phyloP scores from a whole-genome alignment of 2,888 invertebrate genomes.

The Machimus rusticus region DNA sequence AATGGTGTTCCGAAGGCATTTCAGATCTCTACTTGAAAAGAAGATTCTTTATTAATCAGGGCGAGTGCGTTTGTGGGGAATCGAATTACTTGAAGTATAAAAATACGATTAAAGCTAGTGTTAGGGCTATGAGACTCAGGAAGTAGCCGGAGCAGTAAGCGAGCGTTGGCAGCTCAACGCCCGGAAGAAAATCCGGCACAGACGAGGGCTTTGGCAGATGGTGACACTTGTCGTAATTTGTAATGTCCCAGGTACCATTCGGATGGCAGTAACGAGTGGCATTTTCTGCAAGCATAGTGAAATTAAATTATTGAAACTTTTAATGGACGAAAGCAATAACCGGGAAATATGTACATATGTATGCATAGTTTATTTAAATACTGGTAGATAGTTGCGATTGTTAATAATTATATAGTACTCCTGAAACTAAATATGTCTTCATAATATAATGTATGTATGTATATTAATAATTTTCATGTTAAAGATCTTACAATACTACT shows the following conservation, averaged over 20 bases:
- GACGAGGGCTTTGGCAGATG: conserved; percentile 66
- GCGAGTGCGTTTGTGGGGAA: not conserved
- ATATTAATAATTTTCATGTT: no score
- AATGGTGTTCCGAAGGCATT: conserved; percentile 91
- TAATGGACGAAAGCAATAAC: no score
- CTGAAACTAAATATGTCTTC: no score
- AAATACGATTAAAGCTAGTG: conserved; percentile 85
- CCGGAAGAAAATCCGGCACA: conserved; percentile 65
- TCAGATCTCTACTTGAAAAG: conserved; percentile 76
- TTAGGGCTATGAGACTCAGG: conserved; percentile 81
- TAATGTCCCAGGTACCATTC: conserved; percentile 85
- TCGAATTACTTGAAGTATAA: conserved; percentile 85
- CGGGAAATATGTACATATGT: no score
- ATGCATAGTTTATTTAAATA: no score
- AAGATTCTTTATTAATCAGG: not conserved
- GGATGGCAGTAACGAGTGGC: conserved; percentile 78
- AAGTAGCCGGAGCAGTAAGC: conserved; percentile 87
- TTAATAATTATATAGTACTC: no score
- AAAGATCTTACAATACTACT: no score
- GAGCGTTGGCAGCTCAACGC: conserved; percentile 69
- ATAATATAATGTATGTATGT: no score
- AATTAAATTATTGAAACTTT: not conserved
- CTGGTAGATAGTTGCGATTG: no score
- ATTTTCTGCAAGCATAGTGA: conserved; percentile 72
- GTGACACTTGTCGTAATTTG: conserved; percentile 74